Evolutionary conservation across 92 coral and sea anemone species (phyloP).

Genomic region (Pocillopora meandrina): DNA sequence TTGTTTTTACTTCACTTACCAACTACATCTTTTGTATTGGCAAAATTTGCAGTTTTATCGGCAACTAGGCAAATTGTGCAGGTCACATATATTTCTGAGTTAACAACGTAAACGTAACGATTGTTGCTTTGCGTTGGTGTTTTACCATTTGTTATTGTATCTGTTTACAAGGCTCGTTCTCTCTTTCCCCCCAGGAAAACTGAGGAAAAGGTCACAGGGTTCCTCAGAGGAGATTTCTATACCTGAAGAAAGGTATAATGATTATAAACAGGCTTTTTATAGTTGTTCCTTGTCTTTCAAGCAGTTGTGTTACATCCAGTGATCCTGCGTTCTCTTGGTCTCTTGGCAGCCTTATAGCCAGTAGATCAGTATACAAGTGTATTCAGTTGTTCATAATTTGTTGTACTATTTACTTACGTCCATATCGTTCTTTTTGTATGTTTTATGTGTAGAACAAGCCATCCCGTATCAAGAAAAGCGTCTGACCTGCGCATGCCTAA

Average conservation of each 20-base stretch:
- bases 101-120: neutral
- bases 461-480: slow-evolving; percentile 9
- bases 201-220: slow-evolving; percentile 20
- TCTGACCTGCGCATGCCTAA: slow-evolving; percentile 39
- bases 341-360: too few species aligned
- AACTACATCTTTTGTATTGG: too few species aligned
- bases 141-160: neutral
- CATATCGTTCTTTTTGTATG: neutral
- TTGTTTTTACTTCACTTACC: too few species aligned
- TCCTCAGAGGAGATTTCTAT: neutral
- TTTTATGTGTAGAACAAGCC: slow-evolving; percentile 24
- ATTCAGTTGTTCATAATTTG: neutral
- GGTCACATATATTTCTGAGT: neutral
- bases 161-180: neutral
- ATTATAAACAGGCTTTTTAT: too few species aligned
- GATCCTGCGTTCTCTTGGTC: too few species aligned
- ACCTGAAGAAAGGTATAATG: slow-evolving; percentile 13
- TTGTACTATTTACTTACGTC: neutral
- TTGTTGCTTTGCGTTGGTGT: neutral
- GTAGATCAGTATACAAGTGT: neutral
- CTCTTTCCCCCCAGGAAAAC: neutral
- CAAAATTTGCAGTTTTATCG: too few species aligned
- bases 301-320: neutral
- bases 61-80: too few species aligned
- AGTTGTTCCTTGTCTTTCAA: too few species aligned